Conservation (phyloP, 2,113 vertebrate genomes). For the Variabilichromis moorii region DNA sequence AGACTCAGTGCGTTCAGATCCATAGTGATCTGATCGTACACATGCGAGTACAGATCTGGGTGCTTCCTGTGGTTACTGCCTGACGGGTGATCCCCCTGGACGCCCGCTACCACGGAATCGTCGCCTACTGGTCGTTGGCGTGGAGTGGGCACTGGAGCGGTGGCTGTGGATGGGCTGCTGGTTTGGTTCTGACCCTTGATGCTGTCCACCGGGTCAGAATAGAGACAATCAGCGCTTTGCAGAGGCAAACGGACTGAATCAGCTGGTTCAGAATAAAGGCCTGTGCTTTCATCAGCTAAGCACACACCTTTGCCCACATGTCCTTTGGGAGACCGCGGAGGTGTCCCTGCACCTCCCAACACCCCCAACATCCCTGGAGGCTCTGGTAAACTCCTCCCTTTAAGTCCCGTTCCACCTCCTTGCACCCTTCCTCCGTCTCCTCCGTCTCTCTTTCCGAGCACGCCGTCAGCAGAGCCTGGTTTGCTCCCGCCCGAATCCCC, state of each 20-base stretch:
- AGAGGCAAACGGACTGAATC: conserved; percentile 76
- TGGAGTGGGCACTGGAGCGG: conserved; percentile 25
- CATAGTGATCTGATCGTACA: conserved; percentile 71
- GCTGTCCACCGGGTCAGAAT: conserved; percentile 88
- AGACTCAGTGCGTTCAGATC: conserved; percentile 54
- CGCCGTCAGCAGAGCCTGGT: conserved; percentile 61
- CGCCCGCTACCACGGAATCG: neutral
- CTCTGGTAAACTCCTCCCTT: conserved; percentile 76
- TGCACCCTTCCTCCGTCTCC: conserved; percentile 49
- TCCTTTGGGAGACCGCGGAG: conserved; percentile 57
- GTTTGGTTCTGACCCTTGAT: conserved; percentile 50
- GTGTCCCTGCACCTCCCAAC: conserved; percentile 26
- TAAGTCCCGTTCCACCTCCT: conserved; percentile 29
- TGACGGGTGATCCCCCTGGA: neutral
- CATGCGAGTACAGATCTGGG: conserved; percentile 61
- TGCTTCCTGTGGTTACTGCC: conserved; percentile 23
- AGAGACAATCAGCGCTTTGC: conserved; percentile 70
- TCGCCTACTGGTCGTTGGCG: conserved; percentile 54
- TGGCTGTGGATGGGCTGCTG: neutral
- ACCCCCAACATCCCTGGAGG: conserved; percentile 55
- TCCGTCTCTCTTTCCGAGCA: conserved; percentile 64
- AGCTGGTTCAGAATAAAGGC: conserved; percentile 85
- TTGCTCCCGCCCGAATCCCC: conserved; percentile 74
- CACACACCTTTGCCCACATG: conserved; percentile 24
- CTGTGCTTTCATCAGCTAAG: conserved; percentile 39